A percentile compares a stretch with the other conserved stretches of the same genome.
Conservation (phyloP, 2,888 invertebrate species). For the Pimpla rufipes region DNA sequence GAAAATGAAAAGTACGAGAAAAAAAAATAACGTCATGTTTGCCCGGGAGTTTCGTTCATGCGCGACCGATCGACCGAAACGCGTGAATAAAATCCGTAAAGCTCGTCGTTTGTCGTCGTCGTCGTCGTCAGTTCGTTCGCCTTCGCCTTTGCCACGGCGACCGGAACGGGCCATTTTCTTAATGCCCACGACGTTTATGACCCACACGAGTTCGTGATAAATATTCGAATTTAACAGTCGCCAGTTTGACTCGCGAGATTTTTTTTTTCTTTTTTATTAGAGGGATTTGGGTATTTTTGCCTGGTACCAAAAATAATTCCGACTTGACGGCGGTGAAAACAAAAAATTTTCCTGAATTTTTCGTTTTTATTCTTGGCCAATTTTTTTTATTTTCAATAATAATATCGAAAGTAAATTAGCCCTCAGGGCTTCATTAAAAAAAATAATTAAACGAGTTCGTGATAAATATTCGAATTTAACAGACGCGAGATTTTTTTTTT, state of each 20-base stretch:
- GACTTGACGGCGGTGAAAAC: too few relatives aligned
- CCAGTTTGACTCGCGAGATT: too few relatives aligned
- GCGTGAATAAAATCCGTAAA: conserved; percentile 46
- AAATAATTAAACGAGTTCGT: neutral
- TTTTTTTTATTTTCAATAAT: too few relatives aligned
- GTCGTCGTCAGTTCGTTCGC: conserved; percentile 21
- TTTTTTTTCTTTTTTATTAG: neutral
- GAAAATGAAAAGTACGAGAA: neutral
- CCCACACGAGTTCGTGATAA: neutral
- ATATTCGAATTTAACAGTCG: conserved; percentile 10
- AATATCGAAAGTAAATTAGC: too few relatives aligned
- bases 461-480: conserved; percentile 13
- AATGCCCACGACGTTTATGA: neutral
- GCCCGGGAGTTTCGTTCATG: conserved; percentile 27
- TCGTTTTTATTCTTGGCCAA: too few relatives aligned
- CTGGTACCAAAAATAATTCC: too few relatives aligned
- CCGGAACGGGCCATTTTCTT: conserved; percentile 2
- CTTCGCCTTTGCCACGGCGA: neutral
- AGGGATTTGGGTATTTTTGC: neutral
- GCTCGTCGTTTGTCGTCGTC: conserved; percentile 8
- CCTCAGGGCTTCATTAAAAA: too few relatives aligned
- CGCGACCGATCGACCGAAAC: conserved; percentile 50
- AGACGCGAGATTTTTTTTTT: neutral
- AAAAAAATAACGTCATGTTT: conserved; percentile 33
- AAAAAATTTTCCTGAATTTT: too few relatives aligned